Base-by-base conservation (phyloP, 2,113 vertebrate species). In the Gadus chalcogrammus region DNA sequence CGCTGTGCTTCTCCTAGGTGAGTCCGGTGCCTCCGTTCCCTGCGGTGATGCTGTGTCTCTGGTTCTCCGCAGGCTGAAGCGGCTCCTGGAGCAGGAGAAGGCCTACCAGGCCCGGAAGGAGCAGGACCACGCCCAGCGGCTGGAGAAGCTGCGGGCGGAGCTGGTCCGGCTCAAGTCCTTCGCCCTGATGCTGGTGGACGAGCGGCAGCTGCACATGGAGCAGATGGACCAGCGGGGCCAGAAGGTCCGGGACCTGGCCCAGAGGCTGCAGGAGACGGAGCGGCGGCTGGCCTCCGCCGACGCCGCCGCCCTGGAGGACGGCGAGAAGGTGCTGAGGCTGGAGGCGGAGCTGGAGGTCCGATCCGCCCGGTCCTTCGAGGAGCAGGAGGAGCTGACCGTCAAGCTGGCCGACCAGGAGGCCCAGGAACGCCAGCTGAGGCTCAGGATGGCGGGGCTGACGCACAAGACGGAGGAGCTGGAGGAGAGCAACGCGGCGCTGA, bases 181-280 rank as follows among this genome's bases (percentile, higher is more conserved):
- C 75, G 93, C 96, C 75, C 94, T 99, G 84, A 96, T 97, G 95
- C 88, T 99, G 87, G 95, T 98, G 78, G 97, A 99, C 67, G 97
- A 99, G 81, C 92, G 95, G 77, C 96, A 98, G 89, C 93, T 94
- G 81, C 95, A 97, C 75, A 90, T 94, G 5, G 95, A 98, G 75
- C 94, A 97, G 75, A 94, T 99, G 1, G 93, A 93, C 67, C 93
- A 94, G 71, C 95, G 98, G 83, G 93, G 86, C 74, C 95, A 97
- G 86, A 96, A 95, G 85, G 87, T 98, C 72, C 94, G 94, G 82
- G 94, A 97, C 5, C 92, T 98, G 52, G 92, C 80, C 63, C 93
- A 93, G 78, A 95, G 94, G 77, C 87, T 98, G 53, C 93, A 93
- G 78, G 94, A 98, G 68, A 94, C 91, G 72, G 95, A 98, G 79